Base-by-base conservation (phyloP, 2,888 invertebrate species). In the Drosophila putrida region DNA sequence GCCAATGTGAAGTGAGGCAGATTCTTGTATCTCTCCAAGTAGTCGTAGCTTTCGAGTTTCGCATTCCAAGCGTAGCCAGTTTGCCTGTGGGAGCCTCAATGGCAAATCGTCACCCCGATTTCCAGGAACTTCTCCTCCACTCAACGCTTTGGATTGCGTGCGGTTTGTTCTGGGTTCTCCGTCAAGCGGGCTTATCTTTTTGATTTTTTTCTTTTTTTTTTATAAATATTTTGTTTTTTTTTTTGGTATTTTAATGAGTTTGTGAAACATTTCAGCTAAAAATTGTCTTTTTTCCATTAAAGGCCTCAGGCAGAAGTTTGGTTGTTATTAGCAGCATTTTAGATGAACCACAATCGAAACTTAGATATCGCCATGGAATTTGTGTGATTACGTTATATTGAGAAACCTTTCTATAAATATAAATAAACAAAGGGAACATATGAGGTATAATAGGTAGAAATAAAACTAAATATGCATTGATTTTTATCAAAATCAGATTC, bases 201-300 rank as follows among this genome's bases (percentile, higher is more conserved):
- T 71, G 64, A 69, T 81, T 81, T 53, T 70, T 60, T 50, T 28
- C 35, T 43, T 11, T 35, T 38, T 35, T 25, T 35, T 36, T 27
- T 27, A 31, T 44, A 60, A 62, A 53, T 58, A 33, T 54, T 63
- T 71, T 64, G 53, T 63, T 67, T 54, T 51, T 54, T 49, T 65
- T 50, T 60, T 85, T 75, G 75, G 78, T 72, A 85, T 88, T 84
- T 88, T 88, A 88, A 88, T 84, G 83, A 86, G 86, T 68, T 68
- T 68, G 50, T 41, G 20, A 47, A 36, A 31, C 60, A 61, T 57
- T 74, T 81, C 57, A 46, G 39, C 64, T 47, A 41, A 61, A 76
- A 80, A 77, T 71, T 64, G 54, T 31, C 6, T 59, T 67, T 20
- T 58, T 66, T 25, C n/a, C 33, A 50, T 38, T 47, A 4, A 10